A percentile compares a stretch with the other conserved stretches of the same genome.
These are phyloP conservation scores for Drosophila differens DNA, from an alignment of 2,888 invertebrate species.

Conservation along the genomic window DNA sequence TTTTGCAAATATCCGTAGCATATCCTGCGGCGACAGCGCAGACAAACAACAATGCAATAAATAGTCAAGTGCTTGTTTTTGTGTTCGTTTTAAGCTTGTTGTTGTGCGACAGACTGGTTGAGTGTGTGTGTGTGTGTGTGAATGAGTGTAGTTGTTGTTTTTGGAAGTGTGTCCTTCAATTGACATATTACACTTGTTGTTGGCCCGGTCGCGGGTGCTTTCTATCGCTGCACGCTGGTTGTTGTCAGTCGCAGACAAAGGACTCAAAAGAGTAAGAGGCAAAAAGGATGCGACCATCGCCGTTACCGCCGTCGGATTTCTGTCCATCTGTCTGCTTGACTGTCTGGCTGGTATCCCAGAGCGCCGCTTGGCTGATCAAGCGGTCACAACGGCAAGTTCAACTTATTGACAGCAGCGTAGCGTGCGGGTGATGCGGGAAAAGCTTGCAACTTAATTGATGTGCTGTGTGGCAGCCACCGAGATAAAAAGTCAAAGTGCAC, in stretches of 20 bases:
- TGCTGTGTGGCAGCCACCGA: constrained; percentile 26
- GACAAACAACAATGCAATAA: constrained; percentile 76
- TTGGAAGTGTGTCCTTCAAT: constrained; percentile 66
- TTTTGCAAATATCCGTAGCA: constrained; percentile 79
- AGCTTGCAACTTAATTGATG: constrained; percentile 63
- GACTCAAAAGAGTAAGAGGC: constrained; percentile 11
- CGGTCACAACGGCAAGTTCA: constrained; percentile 58
- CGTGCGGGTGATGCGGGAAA: background rate
- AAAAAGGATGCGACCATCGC: constrained; percentile 9
- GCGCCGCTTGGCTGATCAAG: constrained; percentile 65
- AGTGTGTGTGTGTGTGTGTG: background rate
- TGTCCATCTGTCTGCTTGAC: constrained; percentile 19
- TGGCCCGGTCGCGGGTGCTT: constrained; percentile 53
- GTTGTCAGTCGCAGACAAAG: constrained; percentile 47
- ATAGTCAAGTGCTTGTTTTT: constrained; percentile 64
- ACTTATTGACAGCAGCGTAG: constrained; percentile 61
- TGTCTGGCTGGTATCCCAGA: constrained; percentile 30
- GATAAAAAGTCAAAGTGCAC: constrained; percentile 2
- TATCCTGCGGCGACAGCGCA: constrained; percentile 73
- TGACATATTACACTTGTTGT: constrained; percentile 79
- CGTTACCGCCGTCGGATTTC: constrained; percentile 3
- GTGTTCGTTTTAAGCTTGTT: constrained; percentile 18
- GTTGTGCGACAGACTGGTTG: constrained; percentile 1
- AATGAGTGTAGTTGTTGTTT: constrained; percentile 36
- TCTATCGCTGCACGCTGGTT: constrained; percentile 39